A percentile compares a stretch with the other conserved stretches of the same genome.
Evolutionary conservation across 1,140 invertebrate genomes (phyloP).

Genomic region (Brachionus rotundiformis): DNA sequence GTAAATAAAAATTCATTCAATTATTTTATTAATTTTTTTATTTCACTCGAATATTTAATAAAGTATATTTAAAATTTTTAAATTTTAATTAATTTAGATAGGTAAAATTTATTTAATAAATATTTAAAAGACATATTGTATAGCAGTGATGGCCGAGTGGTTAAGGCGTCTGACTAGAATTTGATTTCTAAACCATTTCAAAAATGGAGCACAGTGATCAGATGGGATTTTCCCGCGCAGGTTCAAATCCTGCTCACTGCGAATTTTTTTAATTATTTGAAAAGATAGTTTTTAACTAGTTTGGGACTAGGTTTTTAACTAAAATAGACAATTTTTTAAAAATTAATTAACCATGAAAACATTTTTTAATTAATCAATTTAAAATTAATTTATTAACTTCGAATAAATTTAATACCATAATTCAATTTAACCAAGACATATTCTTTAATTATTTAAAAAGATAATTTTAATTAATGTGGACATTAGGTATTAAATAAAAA

Average conservation of each 20-base stretch:
- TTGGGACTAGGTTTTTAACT: too few species aligned
- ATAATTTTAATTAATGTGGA: too few species aligned
- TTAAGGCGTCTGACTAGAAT: conserved; percentile 17
- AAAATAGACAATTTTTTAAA: too few species aligned
- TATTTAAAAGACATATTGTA: neutral
- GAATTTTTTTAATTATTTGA: neutral
- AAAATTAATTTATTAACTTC: too few species aligned
- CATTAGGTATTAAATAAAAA: too few species aligned
- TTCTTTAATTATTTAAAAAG: too few species aligned
- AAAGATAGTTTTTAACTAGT: too few species aligned
- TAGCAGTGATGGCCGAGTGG: conserved; percentile 7
- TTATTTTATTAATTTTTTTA: neutral
- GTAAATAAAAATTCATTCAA: neutral
- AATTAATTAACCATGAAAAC: too few species aligned
- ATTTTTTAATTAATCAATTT: too few species aligned
- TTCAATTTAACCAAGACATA: too few species aligned
- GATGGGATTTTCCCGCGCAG: conserved; percentile 12
- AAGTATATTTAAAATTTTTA: neutral
- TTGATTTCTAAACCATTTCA: conserved; percentile 9
- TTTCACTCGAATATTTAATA: too few species aligned
- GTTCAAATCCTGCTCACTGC: conserved; percentile 11
- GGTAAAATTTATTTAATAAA: neutral
- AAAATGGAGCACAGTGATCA: conserved; percentile 5
- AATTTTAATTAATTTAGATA: neutral
- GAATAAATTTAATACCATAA: too few species aligned